Evolutionary conservation across 2,113 vertebrate genomes (phyloP).

Genomic region (Pyrgilauda ruficollis): DNA sequence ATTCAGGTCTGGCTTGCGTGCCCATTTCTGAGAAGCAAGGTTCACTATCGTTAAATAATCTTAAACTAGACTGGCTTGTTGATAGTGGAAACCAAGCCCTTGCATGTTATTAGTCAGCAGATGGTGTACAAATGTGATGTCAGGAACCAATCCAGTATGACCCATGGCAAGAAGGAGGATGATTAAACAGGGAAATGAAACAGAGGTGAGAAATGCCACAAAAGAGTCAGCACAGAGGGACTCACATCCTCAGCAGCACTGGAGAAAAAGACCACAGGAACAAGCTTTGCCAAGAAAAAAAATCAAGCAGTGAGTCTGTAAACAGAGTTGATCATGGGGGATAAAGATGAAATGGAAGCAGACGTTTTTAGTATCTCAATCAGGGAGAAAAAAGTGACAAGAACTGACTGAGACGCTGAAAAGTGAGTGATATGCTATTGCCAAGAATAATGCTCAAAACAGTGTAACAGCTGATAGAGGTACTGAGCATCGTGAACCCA

Average conservation of each 20-base stretch:
- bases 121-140: slow-evolving; percentile 38
- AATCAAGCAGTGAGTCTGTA: background rate
- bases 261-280: background rate
- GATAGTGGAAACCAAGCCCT: slow-evolving; percentile 11
- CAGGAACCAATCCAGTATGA: slow-evolving; percentile 19
- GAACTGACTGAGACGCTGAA: background rate
- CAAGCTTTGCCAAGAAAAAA: background rate
- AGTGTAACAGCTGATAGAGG: slow-evolving; percentile 50
- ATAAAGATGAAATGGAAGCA: slow-evolving; percentile 44
- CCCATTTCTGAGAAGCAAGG: background rate
- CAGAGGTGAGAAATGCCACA: background rate
- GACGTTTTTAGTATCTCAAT: slow-evolving; percentile 50
- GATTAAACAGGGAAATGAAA: slow-evolving; percentile 46
- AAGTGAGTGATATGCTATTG: slow-evolving; percentile 54
- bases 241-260: background rate
- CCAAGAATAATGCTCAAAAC: slow-evolving; percentile 47
- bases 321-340: slow-evolving; percentile 31
- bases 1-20: background rate
- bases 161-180: slow-evolving; percentile 2
- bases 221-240: background rate
- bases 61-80: background rate
- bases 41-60: background rate
- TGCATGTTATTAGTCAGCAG: slow-evolving; percentile 22
- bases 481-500: background rate
- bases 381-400: slow-evolving; percentile 33